A percentile compares a stretch with the other conserved stretches of the same genome.
phyloP scores from a whole-genome alignment of 2,113 vertebrate genomes.

The Psittacula cyanocephala region DNA sequence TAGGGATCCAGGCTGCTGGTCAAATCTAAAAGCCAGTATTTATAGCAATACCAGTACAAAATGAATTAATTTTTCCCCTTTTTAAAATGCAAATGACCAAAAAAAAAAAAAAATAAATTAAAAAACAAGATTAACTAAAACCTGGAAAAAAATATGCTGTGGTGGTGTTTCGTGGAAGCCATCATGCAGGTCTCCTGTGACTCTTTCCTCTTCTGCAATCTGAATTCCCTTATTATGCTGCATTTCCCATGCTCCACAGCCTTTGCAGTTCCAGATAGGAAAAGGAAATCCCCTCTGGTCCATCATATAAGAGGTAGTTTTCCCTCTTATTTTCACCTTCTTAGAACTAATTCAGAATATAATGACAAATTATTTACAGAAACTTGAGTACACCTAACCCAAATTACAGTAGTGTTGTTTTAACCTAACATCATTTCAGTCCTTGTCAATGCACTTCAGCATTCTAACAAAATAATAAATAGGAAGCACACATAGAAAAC shows the following conservation, averaged over 20 bases:
- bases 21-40: neutral
- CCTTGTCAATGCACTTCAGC: neutral
- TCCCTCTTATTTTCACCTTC: neutral
- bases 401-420: neutral
- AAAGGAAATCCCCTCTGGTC: neutral
- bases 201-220: neutral
- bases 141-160: neutral
- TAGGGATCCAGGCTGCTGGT: neutral
- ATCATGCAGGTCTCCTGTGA: neutral
- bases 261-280: neutral
- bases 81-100: neutral
- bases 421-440: neutral
- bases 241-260: neutral
- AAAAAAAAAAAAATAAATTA: too few relatives aligned
- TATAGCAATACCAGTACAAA: neutral
- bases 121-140: neutral
- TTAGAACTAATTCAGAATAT: neutral
- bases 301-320: neutral
- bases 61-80: neutral
- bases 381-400: neutral
- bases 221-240: neutral
- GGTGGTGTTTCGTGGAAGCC: neutral
- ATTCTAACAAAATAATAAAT: neutral
- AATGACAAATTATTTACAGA: neutral
- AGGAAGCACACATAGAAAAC: neutral